Conservation (phyloP, 2,797 vertebrate species). For the Margarornis squamiger region DNA sequence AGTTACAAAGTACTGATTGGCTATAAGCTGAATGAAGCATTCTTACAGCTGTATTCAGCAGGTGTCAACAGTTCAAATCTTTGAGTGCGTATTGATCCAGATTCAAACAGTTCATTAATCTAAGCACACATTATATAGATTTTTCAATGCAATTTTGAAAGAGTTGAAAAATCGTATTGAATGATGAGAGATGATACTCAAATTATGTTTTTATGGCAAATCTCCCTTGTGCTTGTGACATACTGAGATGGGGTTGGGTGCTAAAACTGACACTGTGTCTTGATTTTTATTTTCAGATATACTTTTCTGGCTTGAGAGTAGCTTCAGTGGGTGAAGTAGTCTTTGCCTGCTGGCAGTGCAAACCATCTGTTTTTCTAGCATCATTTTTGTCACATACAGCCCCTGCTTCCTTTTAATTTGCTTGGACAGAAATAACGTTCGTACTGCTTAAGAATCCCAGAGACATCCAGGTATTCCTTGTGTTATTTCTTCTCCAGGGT, state of each 20-base stretch:
- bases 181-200: slow-evolving; percentile 80
- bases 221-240: slow-evolving; percentile 48
- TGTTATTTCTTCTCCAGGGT: neutral
- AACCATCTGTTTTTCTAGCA: neutral
- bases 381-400: neutral
- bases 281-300: slow-evolving; percentile 33
- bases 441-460: neutral
- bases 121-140: slow-evolving; percentile 83
- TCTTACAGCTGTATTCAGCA: slow-evolving; percentile 77
- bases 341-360: slow-evolving; percentile 3
- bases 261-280: neutral
- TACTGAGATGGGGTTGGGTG: neutral
- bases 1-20: slow-evolving; percentile 73
- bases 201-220: slow-evolving; percentile 76
- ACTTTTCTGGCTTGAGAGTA: slow-evolving; percentile 33
- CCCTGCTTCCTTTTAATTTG: neutral
- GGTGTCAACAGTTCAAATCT: slow-evolving; percentile 79
- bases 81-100: slow-evolving; percentile 80
- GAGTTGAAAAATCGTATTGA: slow-evolving; percentile 82
- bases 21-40: slow-evolving; percentile 68
- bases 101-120: slow-evolving; percentile 87
- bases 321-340: slow-evolving; percentile 2
- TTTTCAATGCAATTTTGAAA: slow-evolving; percentile 83
- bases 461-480: neutral
- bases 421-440: neutral